A percentile compares a stretch with the other conserved stretches of the same genome.
Conservation (phyloP, 2,113 vertebrate species). For the Microtus ochrogaster region DNA sequence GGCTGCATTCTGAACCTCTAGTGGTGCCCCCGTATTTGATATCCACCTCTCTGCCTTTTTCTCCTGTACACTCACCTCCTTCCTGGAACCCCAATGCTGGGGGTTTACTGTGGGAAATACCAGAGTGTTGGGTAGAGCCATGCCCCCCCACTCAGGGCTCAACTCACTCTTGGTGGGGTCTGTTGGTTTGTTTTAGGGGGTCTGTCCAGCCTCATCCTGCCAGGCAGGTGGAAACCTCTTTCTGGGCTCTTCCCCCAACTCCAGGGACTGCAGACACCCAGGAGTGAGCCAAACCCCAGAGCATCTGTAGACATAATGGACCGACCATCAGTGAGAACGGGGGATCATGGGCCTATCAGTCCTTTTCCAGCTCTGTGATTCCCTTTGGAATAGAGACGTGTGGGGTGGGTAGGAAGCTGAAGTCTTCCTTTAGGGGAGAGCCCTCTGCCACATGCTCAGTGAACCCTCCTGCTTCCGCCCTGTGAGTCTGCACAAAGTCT, state of each 20-base stretch:
- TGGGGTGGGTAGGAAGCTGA: neutral
- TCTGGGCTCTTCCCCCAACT: neutral
- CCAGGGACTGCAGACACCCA: neutral
- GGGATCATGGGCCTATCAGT: rapidly evolving
- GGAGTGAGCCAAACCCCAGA: neutral
- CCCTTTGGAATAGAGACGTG: neutral
- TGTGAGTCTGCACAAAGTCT: neutral
- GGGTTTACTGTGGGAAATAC: neutral
- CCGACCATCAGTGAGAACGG: too few species aligned
- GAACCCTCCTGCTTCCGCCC: neutral
- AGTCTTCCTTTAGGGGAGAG: rapidly evolving
- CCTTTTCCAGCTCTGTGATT: rapidly evolving
- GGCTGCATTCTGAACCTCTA: neutral
- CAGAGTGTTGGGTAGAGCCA: neutral
- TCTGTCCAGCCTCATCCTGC: neutral
- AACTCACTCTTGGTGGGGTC: rapidly evolving
- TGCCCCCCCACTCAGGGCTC: rapidly evolving
- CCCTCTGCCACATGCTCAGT: neutral
- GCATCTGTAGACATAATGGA: rapidly evolving
- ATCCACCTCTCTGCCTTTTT: neutral
- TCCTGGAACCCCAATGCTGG: neutral
- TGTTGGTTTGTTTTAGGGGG: neutral
- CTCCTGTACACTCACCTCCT: neutral
- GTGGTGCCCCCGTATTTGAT: neutral
- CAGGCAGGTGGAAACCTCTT: neutral